phyloP scores from a whole-genome alignment of 2,797 vertebrate genomes.

The Ctenopoma multispine region DNA sequence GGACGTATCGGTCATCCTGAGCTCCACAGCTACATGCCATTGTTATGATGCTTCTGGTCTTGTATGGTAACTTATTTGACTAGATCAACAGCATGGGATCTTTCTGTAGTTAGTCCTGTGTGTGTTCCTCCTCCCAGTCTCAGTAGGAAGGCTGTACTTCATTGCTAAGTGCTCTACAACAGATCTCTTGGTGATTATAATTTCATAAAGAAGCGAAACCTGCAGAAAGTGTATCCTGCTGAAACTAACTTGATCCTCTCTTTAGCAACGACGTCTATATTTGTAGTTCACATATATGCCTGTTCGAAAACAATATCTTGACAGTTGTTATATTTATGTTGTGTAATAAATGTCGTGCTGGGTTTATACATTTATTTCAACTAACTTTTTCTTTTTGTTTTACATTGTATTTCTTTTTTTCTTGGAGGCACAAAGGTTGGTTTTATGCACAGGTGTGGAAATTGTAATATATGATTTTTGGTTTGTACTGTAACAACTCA shows the following conservation, averaged over 20 bases:
- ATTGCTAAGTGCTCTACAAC: slow-evolving; percentile 87
- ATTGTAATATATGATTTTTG: slow-evolving; percentile 48
- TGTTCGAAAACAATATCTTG: slow-evolving; percentile 89
- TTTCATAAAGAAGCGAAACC: slow-evolving; percentile 82
- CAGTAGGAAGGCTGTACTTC: slow-evolving; percentile 87
- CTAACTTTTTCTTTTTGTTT: slow-evolving; percentile 74
- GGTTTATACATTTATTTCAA: slow-evolving; percentile 85
- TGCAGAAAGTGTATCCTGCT: slow-evolving; percentile 88
- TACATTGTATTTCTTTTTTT: slow-evolving; percentile 63
- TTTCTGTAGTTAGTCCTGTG: slow-evolving; percentile 86
- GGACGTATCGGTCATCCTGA: slow-evolving; percentile 64
- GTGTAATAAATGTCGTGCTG: slow-evolving; percentile 95
- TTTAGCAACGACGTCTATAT: slow-evolving; percentile 87
- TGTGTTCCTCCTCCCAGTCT: slow-evolving; percentile 82
- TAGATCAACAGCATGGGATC: slow-evolving; percentile 87
- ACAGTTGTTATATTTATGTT: slow-evolving; percentile 90
- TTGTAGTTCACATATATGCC: slow-evolving; percentile 91
- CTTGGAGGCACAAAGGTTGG: slow-evolving; percentile 86
- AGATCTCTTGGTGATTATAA: slow-evolving; percentile 84
- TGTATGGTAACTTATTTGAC: slow-evolving; percentile 83
- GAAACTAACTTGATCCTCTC: slow-evolving; percentile 88
- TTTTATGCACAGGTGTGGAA: slow-evolving; percentile 76
- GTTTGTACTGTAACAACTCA: slow-evolving; percentile 75
- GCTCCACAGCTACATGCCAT: slow-evolving; percentile 80
- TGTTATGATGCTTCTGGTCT: slow-evolving; percentile 84